Base-by-base conservation (phyloP, 2,888 invertebrate genomes). In the Caenorhabditis imperialis region DNA sequence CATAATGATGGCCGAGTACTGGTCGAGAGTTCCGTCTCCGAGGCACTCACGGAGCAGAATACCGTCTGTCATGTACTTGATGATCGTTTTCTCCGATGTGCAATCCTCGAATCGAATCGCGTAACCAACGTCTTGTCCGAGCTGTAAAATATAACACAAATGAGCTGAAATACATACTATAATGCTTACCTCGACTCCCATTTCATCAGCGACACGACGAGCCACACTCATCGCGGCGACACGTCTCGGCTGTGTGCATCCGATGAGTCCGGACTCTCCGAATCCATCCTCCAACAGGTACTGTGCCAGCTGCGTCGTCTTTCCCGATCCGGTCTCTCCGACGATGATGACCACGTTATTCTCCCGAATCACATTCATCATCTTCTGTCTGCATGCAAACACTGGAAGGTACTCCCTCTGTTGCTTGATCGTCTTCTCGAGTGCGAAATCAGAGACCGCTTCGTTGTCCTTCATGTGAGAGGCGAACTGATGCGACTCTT, bases 161-260 rank as follows among this genome's bases (percentile, higher is more conserved):
- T 30, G 6, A 10, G 10, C 6, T 7, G 30, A 7, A 30, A 30
- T 7, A 30, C 6, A 30, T 7, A 30, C n/a, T 45, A 20, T 7
- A 1, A 14, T 8, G 37, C 25, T n/a, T 12, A 74, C 77, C 71
- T 93, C 92, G 0, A 94, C 93, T 35, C 92, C 91, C 95, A 98
- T 96, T 91, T 99, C 99, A 88, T 99, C 98, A 2, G 97, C 94
- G 12, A 99, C 99, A 85, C 99, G 92, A 90, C 99, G 98, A 1
- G 99, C 99, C 0, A 99, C 99, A 0, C 96, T 96, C 98, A 99
- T 98, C 76, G 99, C 98, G 45, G 99, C 99, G 0, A 99, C 96
- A 45, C 73, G 97, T 75, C 99, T 90, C 0, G 99, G 99, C 89
- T 98, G 98, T 0, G 98, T 99, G 89, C 99, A 99, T 0, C 98